These are phyloP conservation scores for Fistularia tabacaria DNA, from an alignment of 2,797 vertebrate genomes.

Conservation along the genomic window DNA sequence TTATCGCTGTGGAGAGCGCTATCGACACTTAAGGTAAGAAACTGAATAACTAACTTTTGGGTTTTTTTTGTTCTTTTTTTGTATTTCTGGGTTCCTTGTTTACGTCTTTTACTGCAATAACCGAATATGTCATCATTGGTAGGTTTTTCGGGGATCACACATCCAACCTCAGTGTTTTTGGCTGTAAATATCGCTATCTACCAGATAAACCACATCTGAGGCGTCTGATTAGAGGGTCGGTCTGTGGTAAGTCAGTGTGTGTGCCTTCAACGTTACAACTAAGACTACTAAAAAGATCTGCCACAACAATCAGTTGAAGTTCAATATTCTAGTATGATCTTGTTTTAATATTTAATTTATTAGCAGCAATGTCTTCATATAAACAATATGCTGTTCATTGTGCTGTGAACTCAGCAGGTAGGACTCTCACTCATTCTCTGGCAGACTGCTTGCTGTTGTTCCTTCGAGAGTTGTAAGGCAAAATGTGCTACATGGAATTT, in stretches of 20 bases:
- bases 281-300: too few relatives aligned
- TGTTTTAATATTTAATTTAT: too few relatives aligned
- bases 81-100: not conserved
- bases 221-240: conserved; percentile 91
- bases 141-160: conserved; percentile 97
- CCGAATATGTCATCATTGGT: conserved; percentile 1
- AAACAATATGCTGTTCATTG: too few relatives aligned
- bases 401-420: too few relatives aligned
- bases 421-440: too few relatives aligned
- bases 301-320: too few relatives aligned
- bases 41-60: not conserved
- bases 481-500: too few relatives aligned
- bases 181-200: conserved; percentile 98
- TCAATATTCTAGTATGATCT: too few relatives aligned
- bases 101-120: too few relatives aligned
- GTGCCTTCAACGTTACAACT: not conserved
- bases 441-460: too few relatives aligned
- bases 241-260: conserved; percentile 84
- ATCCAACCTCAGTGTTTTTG: conserved; percentile 98
- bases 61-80: not conserved
- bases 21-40: conserved; percentile 83
- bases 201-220: conserved; percentile 95
- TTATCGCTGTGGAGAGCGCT: conserved; percentile 96
- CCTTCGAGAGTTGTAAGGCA: too few relatives aligned
- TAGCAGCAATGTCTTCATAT: too few relatives aligned